Evolutionary conservation across 2,888 invertebrate species (phyloP).

Genomic region (Macaria notata): DNA sequence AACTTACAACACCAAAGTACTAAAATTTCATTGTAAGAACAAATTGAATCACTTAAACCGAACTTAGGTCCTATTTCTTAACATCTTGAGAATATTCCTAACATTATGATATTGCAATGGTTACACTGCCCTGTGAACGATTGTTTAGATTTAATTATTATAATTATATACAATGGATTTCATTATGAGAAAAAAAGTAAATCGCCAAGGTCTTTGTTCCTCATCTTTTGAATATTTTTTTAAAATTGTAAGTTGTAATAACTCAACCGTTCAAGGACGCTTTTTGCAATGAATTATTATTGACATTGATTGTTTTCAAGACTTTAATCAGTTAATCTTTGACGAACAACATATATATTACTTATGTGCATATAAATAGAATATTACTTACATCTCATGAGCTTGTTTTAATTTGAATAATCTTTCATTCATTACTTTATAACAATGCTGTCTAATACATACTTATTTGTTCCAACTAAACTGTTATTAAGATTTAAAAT

Average conservation of each 20-base stretch:
- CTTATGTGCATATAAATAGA: constrained; percentile 5
- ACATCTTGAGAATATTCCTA: constrained; percentile 34
- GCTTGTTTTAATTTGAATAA: too few species aligned
- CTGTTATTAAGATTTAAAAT: too few species aligned
- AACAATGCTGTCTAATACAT: too few species aligned
- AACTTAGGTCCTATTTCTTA: constrained; percentile 29
- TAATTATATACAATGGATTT: constrained; percentile 37
- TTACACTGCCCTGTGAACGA: constrained; percentile 38
- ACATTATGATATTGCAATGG: constrained; percentile 34
- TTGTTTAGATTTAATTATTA: constrained; percentile 38
- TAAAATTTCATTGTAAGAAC: constrained; percentile 9
- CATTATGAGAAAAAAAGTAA: constrained; percentile 34
- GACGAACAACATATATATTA: background rate
- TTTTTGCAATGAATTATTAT: constrained; percentile 1
- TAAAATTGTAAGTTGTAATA: too few species aligned
- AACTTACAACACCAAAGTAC: constrained; percentile 7
- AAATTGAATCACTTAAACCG: constrained; percentile 15
- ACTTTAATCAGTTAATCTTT: constrained; percentile 6
- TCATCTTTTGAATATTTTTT: constrained; percentile 18
- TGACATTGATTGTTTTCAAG: constrained; percentile 4
- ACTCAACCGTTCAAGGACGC: background rate
- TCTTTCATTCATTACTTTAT: too few species aligned
- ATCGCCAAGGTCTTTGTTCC: constrained; percentile 29
- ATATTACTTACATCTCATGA: constrained; percentile 1
- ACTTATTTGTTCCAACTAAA: too few species aligned